Conservation (phyloP, 2,113 vertebrate species). For the Pollachius pollachius region DNA sequence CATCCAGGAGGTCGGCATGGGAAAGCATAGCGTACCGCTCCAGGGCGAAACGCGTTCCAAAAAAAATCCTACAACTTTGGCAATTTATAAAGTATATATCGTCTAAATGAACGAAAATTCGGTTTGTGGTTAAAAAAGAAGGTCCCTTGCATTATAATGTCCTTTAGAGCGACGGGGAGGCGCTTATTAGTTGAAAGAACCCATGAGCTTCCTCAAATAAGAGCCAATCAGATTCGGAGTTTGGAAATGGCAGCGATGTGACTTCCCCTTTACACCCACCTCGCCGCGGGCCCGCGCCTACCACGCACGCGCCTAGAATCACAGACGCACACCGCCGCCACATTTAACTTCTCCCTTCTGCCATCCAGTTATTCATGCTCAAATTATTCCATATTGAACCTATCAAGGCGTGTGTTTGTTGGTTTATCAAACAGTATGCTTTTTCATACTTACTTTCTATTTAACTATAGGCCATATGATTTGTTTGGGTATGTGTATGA, state of each 20-base stretch:
- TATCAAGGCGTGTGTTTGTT: slow-evolving; percentile 74
- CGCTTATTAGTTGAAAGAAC: slow-evolving; percentile 95
- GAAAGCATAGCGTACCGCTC: slow-evolving; percentile 98
- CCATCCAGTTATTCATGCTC: slow-evolving; percentile 70
- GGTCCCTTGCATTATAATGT: slow-evolving; percentile 98
- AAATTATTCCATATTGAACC: slow-evolving; percentile 71
- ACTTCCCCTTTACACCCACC: slow-evolving; percentile 62
- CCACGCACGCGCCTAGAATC: slow-evolving; percentile 22
- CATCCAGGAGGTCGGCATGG: slow-evolving; percentile 99
- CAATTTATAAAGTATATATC: slow-evolving; percentile 79
- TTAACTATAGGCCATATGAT: neutral
- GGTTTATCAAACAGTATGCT: slow-evolving; percentile 35
- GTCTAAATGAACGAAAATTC: slow-evolving; percentile 95
- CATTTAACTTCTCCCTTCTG: slow-evolving; percentile 62
- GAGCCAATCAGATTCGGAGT: slow-evolving; percentile 92
- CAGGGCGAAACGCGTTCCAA: slow-evolving; percentile 89
- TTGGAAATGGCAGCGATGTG: slow-evolving; percentile 77
- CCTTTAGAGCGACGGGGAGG: slow-evolving; percentile 96
- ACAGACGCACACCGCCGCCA: slow-evolving; percentile 42
- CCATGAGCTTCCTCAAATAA: slow-evolving; percentile 86
- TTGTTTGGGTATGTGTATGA: too few species aligned
- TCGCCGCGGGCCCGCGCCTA: slow-evolving; percentile 24
- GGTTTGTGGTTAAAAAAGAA: slow-evolving; percentile 98
- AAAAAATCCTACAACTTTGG: slow-evolving; percentile 85
- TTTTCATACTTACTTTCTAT: neutral